Evolutionary conservation across 2,113 vertebrate genomes (phyloP).

Genomic region (Vulpes ferrilata): DNA sequence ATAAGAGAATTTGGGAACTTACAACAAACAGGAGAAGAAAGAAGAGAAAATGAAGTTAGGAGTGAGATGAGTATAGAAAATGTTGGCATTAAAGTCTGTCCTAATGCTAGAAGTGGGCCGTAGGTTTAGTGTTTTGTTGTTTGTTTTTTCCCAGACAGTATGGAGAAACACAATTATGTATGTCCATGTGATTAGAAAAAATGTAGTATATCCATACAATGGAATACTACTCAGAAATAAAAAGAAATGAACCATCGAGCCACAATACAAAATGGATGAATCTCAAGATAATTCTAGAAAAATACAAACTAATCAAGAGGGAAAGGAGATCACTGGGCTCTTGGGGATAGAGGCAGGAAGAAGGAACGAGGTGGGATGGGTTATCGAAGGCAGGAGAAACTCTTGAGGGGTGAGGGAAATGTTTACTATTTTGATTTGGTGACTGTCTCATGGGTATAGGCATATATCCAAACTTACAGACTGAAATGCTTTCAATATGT

Average conservation of each 20-base stretch:
- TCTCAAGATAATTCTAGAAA: slow-evolving; percentile 14
- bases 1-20: not conserved
- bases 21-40: not conserved
- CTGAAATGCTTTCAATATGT: not conserved
- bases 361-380: not conserved
- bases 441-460: not conserved
- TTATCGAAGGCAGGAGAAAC: not conserved
- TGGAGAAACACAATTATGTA: not conserved
- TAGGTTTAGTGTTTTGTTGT: not conserved
- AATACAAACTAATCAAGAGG: not conserved
- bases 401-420: not conserved
- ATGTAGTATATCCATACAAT: not conserved
- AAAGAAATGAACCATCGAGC: not conserved
- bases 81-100: not conserved
- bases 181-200: not conserved
- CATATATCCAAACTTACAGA: not conserved
- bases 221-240: not conserved
- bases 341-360: not conserved
- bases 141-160: not conserved
- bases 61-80: not conserved
- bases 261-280: not conserved
- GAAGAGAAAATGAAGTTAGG: not conserved
- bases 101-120: not conserved
- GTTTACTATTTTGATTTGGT: not conserved
- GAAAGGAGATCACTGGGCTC: not conserved